A percentile compares a stretch with the other conserved stretches of the same genome.
phyloP scores from a whole-genome alignment of 2,888 invertebrate genomes.

The Phragmatobia fuliginosa region DNA sequence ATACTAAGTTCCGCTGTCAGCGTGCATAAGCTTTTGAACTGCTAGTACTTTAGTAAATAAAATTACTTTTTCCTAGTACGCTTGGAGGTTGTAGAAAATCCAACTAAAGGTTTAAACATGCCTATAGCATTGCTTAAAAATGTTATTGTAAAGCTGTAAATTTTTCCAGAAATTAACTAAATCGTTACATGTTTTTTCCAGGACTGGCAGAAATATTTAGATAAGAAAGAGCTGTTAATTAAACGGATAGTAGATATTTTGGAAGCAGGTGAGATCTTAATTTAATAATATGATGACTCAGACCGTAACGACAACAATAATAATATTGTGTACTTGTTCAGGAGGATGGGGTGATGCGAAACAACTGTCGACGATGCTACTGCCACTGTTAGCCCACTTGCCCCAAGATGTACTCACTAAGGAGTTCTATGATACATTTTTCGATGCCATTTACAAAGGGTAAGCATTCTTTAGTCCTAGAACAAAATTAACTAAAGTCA shows the following conservation, averaged over 20 bases:
- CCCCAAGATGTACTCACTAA: slow-evolving; percentile 83
- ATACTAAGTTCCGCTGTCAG: too few relatives aligned
- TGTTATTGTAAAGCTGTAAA: too few relatives aligned
- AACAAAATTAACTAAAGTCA: background rate
- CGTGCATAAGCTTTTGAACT: too few relatives aligned
- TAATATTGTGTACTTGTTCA: slow-evolving; percentile 26
- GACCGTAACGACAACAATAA: background rate
- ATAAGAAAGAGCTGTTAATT: slow-evolving; percentile 89
- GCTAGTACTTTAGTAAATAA: too few relatives aligned
- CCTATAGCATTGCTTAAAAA: too few relatives aligned
- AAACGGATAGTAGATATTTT: slow-evolving; percentile 69
- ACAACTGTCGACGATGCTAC: slow-evolving; percentile 90
- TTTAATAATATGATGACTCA: background rate
- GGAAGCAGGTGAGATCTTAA: slow-evolving; percentile 64
- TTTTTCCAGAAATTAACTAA: too few relatives aligned
- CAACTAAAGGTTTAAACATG: too few relatives aligned
- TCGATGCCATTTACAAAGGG: slow-evolving; percentile 90
- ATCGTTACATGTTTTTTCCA: too few relatives aligned
- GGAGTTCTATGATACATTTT: slow-evolving; percentile 89
- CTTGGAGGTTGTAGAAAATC: too few relatives aligned
- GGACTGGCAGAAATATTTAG: slow-evolving; percentile 91
- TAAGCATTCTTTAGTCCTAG: slow-evolving; percentile 64
- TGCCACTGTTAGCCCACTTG: slow-evolving; percentile 91
- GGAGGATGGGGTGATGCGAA: slow-evolving; percentile 93
- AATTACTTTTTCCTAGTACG: too few relatives aligned